These are phyloP conservation scores for Carollia perspicillata DNA, from an alignment of 2,113 vertebrate species.

Conservation along the genomic window DNA sequence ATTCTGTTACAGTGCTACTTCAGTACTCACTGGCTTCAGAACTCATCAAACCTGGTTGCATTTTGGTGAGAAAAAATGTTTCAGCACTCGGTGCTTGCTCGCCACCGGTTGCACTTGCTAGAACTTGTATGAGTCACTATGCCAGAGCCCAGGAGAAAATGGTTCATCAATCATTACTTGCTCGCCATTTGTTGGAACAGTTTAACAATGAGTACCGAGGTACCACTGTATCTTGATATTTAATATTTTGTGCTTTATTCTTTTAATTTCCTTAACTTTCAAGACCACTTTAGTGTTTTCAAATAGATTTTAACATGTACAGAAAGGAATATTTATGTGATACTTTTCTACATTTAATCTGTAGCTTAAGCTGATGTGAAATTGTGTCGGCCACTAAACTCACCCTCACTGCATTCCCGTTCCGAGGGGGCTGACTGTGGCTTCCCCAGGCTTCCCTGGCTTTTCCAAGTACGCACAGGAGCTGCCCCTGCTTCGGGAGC, in stretches of 20 bases:
- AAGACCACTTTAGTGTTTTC: neutral
- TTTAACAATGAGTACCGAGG: too few relatives aligned
- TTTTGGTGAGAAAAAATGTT: too few relatives aligned
- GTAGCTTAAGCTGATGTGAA: neutral
- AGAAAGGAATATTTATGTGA: neutral
- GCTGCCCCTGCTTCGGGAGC: neutral
- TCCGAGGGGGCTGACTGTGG: neutral
- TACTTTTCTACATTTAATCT: constrained; percentile 2
- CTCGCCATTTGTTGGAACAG: too few relatives aligned
- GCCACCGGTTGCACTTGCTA: too few relatives aligned
- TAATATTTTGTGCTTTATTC: neutral
- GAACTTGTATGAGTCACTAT: too few relatives aligned
- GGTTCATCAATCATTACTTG: too few relatives aligned
- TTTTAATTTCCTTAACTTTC: neutral
- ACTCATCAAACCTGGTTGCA: too few relatives aligned
- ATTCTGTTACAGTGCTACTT: neutral
- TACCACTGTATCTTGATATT: neutral
- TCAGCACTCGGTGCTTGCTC: too few relatives aligned
- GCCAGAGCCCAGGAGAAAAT: too few relatives aligned
- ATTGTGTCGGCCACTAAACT: neutral
- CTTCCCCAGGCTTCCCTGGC: neutral
- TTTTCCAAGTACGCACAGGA: neutral
- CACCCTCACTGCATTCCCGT: neutral
- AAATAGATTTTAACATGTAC: neutral
- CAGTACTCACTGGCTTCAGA: too few relatives aligned